Base-by-base conservation (phyloP, 2,113 vertebrate genomes). In the Marcusenius ussheri region DNA sequence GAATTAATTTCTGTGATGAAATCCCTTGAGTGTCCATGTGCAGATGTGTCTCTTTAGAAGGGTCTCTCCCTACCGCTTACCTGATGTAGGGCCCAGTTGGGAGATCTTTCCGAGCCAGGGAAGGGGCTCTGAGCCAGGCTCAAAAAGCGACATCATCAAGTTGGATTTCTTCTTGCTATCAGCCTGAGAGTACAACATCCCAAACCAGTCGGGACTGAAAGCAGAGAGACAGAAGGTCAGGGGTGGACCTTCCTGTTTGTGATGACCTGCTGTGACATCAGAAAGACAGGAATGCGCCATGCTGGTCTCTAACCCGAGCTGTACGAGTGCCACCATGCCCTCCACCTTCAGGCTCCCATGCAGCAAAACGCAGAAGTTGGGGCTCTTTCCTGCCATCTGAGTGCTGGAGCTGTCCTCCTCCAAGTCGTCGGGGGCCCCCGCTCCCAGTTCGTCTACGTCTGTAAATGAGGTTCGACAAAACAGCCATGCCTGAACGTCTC, bases 161-260 rank as follows among this genome's bases (percentile, higher is more conserved):
- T 99, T 99, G 3, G 98, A 99, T 92, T 99, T 99, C 95, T 99
- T 99, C 94, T 99, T 99, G 95, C 98, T 99, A 92, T 99, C 98
- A 70, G 98, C 98, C 94, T 99, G 98, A 10, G 98, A 99, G 93
- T 99, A 99, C 53, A 99, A 95, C 98, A 99, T 99, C 56, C 98
- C 98, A 10, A 95, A 98, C 98, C 98, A 99, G 70, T 99, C 98
- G 4, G 96, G 95, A 83, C 98, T 99, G 90, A 35, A 45, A 21
- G 56, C 89, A 88, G 89, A 35, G 50, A 45, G 21, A 83, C 21
- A 88, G 5, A 80, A 35, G 3, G 19, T 80, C 15, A 17, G n/a
- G 49, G 56, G 31, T 8, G n/a, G 31, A n/a, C 10, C 45, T 4
- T 49, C n/a, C 66, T 49, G n/a, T 88, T 45, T 47, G 11, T 45